Evolutionary conservation across 1,140 invertebrate species (phyloP).

Genomic region (Matsumurasca onukii): DNA sequence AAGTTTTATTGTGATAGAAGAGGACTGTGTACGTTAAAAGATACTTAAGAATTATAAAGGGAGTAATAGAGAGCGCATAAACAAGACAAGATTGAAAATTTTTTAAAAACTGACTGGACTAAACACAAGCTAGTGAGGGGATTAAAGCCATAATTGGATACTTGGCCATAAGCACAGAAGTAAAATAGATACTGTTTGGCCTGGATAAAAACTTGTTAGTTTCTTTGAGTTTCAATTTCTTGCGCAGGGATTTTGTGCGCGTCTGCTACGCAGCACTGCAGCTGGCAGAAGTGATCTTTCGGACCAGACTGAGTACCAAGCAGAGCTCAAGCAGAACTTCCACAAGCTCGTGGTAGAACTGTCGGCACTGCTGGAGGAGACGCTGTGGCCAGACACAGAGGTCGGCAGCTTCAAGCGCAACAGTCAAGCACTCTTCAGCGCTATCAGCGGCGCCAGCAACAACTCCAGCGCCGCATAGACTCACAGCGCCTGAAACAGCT

Average conservation of each 20-base stretch:
- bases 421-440: conserved; percentile 66
- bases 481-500: too few relatives aligned
- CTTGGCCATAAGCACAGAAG: too few relatives aligned
- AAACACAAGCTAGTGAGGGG: too few relatives aligned
- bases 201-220: too few relatives aligned
- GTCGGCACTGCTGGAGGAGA: conserved; percentile 68
- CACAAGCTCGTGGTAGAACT: conserved; percentile 79
- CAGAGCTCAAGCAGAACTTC: conserved; percentile 80
- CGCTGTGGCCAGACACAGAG: conserved; percentile 64
- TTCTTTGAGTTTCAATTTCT: too few relatives aligned
- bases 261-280: conserved; percentile 85
- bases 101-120: too few relatives aligned
- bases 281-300: conserved; percentile 80
- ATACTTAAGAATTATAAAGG: too few relatives aligned
- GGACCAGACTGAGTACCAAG: conserved; percentile 89
- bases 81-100: too few relatives aligned
- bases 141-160: too few relatives aligned
- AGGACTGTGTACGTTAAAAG: too few relatives aligned
- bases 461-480: conserved; percentile 50
- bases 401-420: conserved; percentile 61
- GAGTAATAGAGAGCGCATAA: too few relatives aligned
- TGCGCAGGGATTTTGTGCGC: conserved; percentile 82
- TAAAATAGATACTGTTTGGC: too few relatives aligned
- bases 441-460: conserved; percentile 64
- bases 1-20: conserved; percentile 44